Evolutionary conservation across 2,797 vertebrate species (phyloP).

Genomic region (Cossypha dichroa): DNA sequence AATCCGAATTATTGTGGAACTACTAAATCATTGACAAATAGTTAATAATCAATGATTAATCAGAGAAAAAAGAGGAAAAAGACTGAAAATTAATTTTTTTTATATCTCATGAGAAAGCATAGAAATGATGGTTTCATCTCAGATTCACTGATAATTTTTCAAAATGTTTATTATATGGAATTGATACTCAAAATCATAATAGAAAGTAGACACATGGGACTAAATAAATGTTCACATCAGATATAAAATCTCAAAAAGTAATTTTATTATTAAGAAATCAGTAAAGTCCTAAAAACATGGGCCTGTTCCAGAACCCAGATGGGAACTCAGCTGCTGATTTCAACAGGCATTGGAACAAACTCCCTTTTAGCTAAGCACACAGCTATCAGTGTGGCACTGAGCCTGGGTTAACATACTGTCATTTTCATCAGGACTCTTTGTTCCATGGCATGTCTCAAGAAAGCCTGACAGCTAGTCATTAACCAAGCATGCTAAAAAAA

Average conservation of each 20-base stretch:
- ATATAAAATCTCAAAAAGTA: background rate
- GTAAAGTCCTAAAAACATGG: background rate
- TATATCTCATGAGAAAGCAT: background rate
- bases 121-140: background rate
- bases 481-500: background rate
- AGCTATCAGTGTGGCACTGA: constrained; percentile 41
- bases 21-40: background rate
- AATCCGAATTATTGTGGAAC: background rate
- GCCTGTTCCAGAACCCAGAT: background rate
- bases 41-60: background rate
- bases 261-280: background rate
- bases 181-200: background rate
- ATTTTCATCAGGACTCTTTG: background rate
- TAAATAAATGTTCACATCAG: background rate
- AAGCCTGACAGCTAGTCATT: background rate
- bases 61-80: background rate
- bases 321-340: background rate
- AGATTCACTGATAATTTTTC: background rate
- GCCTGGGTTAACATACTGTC: constrained; percentile 13
- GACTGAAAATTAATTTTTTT: background rate
- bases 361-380: constrained; percentile 4
- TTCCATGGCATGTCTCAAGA: background rate
- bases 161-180: background rate
- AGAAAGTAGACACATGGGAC: background rate
- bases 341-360: constrained; percentile 12